Evolutionary conservation across 2,888 invertebrate genomes (phyloP).

Genomic region (Agriopis marginaria): DNA sequence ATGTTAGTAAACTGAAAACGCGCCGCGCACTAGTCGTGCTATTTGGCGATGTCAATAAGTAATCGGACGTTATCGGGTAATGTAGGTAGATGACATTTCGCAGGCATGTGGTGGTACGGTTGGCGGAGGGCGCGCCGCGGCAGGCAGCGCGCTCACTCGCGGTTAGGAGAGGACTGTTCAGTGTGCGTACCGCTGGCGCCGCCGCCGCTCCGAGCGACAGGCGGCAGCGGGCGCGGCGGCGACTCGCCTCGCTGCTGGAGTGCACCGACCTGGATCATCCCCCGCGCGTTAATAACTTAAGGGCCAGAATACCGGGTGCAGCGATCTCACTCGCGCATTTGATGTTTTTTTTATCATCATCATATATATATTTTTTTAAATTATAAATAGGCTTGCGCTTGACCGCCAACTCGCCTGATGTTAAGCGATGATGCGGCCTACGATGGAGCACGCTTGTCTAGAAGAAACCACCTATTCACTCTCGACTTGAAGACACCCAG

Average conservation of each 20-base stretch:
- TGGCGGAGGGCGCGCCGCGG: conserved; percentile 75
- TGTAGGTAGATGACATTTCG: conserved; percentile 78
- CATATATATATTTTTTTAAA: too few relatives aligned
- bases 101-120: conserved; percentile 76
- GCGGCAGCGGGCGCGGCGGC: conserved; percentile 55
- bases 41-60: conserved; percentile 73
- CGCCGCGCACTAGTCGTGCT: conserved; percentile 69
- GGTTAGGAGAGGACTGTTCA: conserved; percentile 82
- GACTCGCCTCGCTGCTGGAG: conserved; percentile 56
- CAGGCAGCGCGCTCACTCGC: conserved; percentile 84
- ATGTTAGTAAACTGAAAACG: conserved; percentile 53
- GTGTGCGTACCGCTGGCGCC: conserved; percentile 69
- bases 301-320: too few relatives aligned
- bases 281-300: conserved; percentile 62
- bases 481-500: too few relatives aligned
- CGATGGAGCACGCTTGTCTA: too few relatives aligned
- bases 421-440: too few relatives aligned
- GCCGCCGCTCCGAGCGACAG: conserved; percentile 40
- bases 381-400: too few relatives aligned
- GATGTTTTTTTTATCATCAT: too few relatives aligned
- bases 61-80: conserved; percentile 74
- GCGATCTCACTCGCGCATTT: too few relatives aligned
- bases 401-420: too few relatives aligned
- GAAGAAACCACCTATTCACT: too few relatives aligned
- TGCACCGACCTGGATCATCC: conserved; percentile 79